A percentile compares a stretch with the other conserved stretches of the same genome.
Evolutionary conservation across 2,797 vertebrate species (phyloP).

Genomic region (Gymnothorax javanicus): DNA sequence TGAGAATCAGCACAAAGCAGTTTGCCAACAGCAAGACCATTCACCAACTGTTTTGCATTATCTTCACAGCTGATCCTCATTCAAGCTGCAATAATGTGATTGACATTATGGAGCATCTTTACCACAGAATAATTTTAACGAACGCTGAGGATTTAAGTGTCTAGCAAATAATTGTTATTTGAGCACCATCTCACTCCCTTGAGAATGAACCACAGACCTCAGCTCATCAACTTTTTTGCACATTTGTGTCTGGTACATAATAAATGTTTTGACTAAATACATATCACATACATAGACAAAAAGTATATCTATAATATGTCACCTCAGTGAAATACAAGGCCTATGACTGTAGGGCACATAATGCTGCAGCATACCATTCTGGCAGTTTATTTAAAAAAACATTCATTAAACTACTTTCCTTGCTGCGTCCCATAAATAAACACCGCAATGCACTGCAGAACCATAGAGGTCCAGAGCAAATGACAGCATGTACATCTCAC

Average conservation of each 20-base stretch:
- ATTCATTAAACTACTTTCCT: neutral
- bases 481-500: neutral
- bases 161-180: no score
- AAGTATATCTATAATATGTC: neutral
- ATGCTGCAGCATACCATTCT: neutral
- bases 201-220: neutral
- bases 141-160: no score
- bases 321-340: neutral
- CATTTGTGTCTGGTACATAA: neutral
- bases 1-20: neutral
- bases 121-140: no score
- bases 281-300: neutral
- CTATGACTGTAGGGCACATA: neutral
- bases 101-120: neutral
- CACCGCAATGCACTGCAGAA: neutral
- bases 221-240: neutral
- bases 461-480: neutral
- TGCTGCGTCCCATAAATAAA: neutral
- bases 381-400: neutral
- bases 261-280: neutral
- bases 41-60: neutral
- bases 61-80: constrained; percentile 2
- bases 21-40: neutral
- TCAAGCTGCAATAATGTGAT: neutral
- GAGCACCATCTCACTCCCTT: no score